Base-by-base conservation (phyloP, 1,140 invertebrate species). In the Sitophilus oryzae region DNA sequence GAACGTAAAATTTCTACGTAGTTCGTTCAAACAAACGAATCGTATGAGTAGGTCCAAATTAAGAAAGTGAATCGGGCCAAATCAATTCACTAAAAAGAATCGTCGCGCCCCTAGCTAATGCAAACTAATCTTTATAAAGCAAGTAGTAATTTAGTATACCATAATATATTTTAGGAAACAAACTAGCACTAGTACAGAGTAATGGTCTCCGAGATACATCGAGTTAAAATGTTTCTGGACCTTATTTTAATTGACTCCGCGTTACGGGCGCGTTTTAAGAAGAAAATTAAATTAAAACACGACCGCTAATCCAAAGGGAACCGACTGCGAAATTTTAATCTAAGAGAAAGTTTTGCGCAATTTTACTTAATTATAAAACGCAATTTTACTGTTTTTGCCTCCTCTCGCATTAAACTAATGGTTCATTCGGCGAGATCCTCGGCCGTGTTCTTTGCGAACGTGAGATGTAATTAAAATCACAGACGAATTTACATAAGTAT, bases 231-330 rank as follows among this genome's bases (percentile, higher is more conserved):
- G 25, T n/a, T 38, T n/a, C 1, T n/a, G 14, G 18, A 38, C n/a
- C n/a, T 2, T 38, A 38, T 16, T n/a, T 16, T 16, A 38, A 38
- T 38, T 38, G 18, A 38, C 36, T 38, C 18, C 14, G 18, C 14
- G 6, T 4, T 38, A 4, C 14, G 14, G 36, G 14, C 36, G 36
- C 18, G 36, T 38, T 38, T 38, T 38, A n/a, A n/a, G n/a, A 38
- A 38, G 36, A 38, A 38, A 38, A 38, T 38, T 38, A 38, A 38
- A 38, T 38, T 38, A 38, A 38, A 38, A 38, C 18, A 38, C 36
- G 18, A 16, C 36, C 36, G 14, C 36, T 38, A 38, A 38, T 38
- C 11, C 36, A n/a, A 38, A 38, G 36, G 8, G 18, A 38, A 16
- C 2, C 11, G 8, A 38, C 36, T 10, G 36, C 14, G 18, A 38